Evolutionary conservation across 1,140 invertebrate genomes (phyloP), one percentile per base, ranked within the genome.

Genomic region (Metopolophium dirhodum): DNA sequence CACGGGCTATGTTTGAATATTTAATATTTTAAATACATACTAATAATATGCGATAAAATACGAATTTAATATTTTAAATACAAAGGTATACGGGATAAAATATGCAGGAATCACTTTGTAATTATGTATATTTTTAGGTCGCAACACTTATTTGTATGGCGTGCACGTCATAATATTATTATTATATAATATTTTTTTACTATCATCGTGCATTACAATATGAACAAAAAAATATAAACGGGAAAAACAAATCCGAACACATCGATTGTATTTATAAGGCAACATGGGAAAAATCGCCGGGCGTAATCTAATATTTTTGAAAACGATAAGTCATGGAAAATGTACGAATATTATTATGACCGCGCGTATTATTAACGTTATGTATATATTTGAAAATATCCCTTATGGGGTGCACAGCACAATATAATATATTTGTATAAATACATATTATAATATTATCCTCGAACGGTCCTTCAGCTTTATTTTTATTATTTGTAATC

Each of bases 361-460:
- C 30, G 11, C 6, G 30, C 61, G 61, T 51, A 11, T 14, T 51
- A 51, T 51, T 51, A 51, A 2, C 49, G 45, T 68, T 68, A n/a
- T 77, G n/a, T 77, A n/a, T n/a, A n/a, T 47, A 86, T 47, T 49
- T 47, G 26, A 30, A 86, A 87, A 87, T 49, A 87, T 87, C 86
- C 47, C 86, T 51, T 49, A 37, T 35, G n/a, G 18, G 30, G 20
- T n/a, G 8, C 18, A 22, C 47, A 51, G 7, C 35, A 37, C 0
- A 7, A 9, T 9, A 47, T 9, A 8, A 47, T 47, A 47, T 83
- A 83, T 30, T 82, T 87, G 49, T 47, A 47, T 47, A 47, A 0
- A 47, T 47, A 47, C 0, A 47, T 83, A 83, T 9, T 82, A 37
- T 77, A 14, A 3, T 87, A 87, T 47, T 51, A 30, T 47, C 86